These are phyloP conservation scores for Amphipoea oculea DNA, from an alignment of 2,888 invertebrate genomes.

Conservation along the genomic window DNA sequence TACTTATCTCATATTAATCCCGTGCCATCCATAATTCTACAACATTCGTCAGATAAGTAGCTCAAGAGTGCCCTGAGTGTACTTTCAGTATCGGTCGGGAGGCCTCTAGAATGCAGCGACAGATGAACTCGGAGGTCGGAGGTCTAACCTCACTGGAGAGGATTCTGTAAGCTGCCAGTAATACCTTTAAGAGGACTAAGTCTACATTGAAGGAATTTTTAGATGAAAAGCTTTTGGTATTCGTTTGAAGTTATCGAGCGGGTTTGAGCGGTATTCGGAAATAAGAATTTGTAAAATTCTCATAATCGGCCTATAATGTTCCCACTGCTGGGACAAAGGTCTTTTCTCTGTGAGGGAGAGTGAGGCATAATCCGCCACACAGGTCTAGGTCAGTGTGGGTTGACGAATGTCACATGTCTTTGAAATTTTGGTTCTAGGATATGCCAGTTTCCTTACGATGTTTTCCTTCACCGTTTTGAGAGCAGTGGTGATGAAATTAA, in stretches of 20 bases:
- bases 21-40: not conserved
- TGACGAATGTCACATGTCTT: too few relatives aligned
- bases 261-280: too few relatives aligned
- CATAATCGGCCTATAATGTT: too few relatives aligned
- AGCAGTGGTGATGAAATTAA: too few relatives aligned
- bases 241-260: not conserved
- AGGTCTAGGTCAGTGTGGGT: too few relatives aligned
- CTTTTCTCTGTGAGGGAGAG: too few relatives aligned
- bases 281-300: not conserved
- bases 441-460: too few relatives aligned
- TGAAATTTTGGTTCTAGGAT: too few relatives aligned
- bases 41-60: slow-evolving; percentile 10
- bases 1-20: not conserved
- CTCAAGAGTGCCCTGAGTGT: slow-evolving; percentile 12
- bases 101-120: slow-evolving; percentile 50
- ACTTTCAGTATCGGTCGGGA: slow-evolving; percentile 28
- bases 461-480: too few relatives aligned
- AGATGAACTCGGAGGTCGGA: slow-evolving; percentile 33
- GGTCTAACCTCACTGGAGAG: slow-evolving; percentile 9
- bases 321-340: not conserved
- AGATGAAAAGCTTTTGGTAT: not conserved
- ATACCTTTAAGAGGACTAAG: slow-evolving; percentile 16
- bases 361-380: too few relatives aligned
- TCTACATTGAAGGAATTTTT: slow-evolving; percentile 15
- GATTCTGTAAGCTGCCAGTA: slow-evolving; percentile 38